Percentiles rank a stretch among this genome's conserved stretches.
Conservation (phyloP, 53 echinoderm and acorn worm genomes). For the Echinarachnius parma region DNA sequence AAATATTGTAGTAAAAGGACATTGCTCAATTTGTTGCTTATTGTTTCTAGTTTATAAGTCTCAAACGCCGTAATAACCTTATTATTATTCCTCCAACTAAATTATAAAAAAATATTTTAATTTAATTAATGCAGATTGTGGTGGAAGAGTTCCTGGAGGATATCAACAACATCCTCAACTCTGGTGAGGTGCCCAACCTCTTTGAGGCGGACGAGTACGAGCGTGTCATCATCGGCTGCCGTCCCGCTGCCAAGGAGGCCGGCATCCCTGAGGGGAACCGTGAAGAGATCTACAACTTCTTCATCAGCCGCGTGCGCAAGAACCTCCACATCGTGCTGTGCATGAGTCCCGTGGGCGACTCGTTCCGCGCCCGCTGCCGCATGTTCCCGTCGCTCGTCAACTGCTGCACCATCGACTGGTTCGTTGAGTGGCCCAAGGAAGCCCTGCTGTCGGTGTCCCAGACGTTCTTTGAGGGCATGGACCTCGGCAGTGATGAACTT, state of each 20-base stretch:
- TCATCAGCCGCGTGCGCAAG: slow-evolving; percentile 94
- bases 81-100: too few species aligned
- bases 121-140: slow-evolving; percentile 70
- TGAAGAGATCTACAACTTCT: slow-evolving; percentile 99
- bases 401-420: slow-evolving; percentile 99
- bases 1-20: too few species aligned
- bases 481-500: slow-evolving; percentile 91
- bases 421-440: slow-evolving; percentile 97
- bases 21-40: too few species aligned
- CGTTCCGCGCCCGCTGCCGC: slow-evolving; percentile 85
- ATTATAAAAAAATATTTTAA: too few species aligned
- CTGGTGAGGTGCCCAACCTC: slow-evolving; percentile 95
- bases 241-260: slow-evolving; percentile 80
- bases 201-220: slow-evolving; percentile 96
- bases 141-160: slow-evolving; percentile 97
- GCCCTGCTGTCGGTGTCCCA: slow-evolving; percentile 89
- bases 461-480: slow-evolving; percentile 83
- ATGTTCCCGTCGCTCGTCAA: slow-evolving; percentile 99
- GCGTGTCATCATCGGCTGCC: slow-evolving; percentile 81
- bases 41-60: too few species aligned
- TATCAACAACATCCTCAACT: slow-evolving; percentile 99
- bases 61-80: too few species aligned
- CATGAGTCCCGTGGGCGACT: slow-evolving; percentile 98
- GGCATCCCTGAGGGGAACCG: slow-evolving; percentile 98
- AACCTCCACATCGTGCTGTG: slow-evolving; percentile 99